Evolutionary conservation across 2,888 invertebrate species (phyloP).

Genomic region (Abrostola triplasia): DNA sequence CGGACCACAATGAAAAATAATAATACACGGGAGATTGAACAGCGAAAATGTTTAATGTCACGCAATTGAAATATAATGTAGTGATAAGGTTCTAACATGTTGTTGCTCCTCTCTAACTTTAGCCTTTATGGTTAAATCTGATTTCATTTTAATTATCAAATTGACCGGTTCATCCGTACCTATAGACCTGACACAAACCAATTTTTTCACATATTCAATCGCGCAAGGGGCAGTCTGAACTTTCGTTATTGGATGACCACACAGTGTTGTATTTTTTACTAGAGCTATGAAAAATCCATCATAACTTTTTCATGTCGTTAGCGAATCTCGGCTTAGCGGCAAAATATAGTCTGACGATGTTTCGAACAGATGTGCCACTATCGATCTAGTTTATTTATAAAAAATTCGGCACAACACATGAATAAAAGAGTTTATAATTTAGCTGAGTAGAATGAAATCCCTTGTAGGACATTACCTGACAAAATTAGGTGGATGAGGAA

Average conservation of each 20-base stretch:
- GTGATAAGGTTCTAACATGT: slow-evolving; percentile 30
- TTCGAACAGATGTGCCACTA: slow-evolving; percentile 58
- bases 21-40: slow-evolving; percentile 74
- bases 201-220: slow-evolving; percentile 50
- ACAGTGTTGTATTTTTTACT: slow-evolving; percentile 73
- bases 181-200: neutral
- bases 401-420: slow-evolving; percentile 26
- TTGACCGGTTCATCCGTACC: too few relatives aligned
- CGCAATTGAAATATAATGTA: slow-evolving; percentile 50
- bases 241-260: slow-evolving; percentile 74
- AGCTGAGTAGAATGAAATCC: slow-evolving; percentile 22
- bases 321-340: slow-evolving; percentile 66
- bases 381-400: slow-evolving; percentile 47
- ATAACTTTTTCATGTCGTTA: slow-evolving; percentile 83
- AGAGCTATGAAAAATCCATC: slow-evolving; percentile 80
- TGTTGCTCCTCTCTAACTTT: slow-evolving; percentile 8
- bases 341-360: slow-evolving; percentile 63
- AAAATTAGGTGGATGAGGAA: slow-evolving; percentile 35
- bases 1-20: slow-evolving; percentile 81
- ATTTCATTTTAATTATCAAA: neutral
- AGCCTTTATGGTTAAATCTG: slow-evolving; percentile 4
- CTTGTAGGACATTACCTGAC: slow-evolving; percentile 33
- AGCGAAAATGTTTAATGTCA: slow-evolving; percentile 66
- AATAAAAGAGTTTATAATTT: slow-evolving; percentile 33
- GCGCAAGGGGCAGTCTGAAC: slow-evolving; percentile 60